Conservation (phyloP, 2,113 vertebrate genomes). For the Psophia crepitans region DNA sequence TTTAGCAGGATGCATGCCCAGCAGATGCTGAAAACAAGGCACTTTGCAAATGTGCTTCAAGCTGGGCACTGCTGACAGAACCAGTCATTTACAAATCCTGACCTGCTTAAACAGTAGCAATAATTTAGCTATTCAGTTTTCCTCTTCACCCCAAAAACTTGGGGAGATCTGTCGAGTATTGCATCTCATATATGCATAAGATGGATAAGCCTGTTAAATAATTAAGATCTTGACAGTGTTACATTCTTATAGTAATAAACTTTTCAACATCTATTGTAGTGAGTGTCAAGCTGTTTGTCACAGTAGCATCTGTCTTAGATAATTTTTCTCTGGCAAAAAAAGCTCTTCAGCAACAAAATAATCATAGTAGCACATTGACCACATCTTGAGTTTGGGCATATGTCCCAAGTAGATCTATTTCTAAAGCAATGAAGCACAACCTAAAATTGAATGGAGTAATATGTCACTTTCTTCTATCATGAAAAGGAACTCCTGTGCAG, state of each 20-base stretch:
- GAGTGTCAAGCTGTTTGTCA: constrained; percentile 14
- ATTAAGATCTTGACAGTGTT: neutral
- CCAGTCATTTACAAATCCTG: neutral
- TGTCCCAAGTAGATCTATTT: constrained; percentile 12
- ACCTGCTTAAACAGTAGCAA: neutral
- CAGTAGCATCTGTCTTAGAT: constrained; percentile 5
- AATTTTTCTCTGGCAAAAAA: neutral
- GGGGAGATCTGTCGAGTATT: neutral
- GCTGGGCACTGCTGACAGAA: constrained; percentile 9
- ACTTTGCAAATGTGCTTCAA: constrained; percentile 35
- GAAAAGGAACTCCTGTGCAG: neutral
- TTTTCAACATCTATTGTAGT: neutral
- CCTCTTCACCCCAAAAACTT: neutral
- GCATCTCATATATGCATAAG: neutral
- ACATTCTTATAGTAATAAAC: neutral
- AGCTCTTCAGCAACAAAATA: neutral
- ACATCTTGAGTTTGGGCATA: constrained; percentile 39
- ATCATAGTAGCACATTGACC: neutral
- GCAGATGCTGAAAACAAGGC: constrained; percentile 30
- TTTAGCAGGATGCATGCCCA: constrained; percentile 7
- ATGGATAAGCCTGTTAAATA: neutral
- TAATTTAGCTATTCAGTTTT: neutral
- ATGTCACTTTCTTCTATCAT: neutral
- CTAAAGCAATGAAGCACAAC: constrained; percentile 15
- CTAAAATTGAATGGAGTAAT: neutral